Evolutionary conservation across 2,113 vertebrate species (phyloP).

Genomic region (Channa argus): DNA sequence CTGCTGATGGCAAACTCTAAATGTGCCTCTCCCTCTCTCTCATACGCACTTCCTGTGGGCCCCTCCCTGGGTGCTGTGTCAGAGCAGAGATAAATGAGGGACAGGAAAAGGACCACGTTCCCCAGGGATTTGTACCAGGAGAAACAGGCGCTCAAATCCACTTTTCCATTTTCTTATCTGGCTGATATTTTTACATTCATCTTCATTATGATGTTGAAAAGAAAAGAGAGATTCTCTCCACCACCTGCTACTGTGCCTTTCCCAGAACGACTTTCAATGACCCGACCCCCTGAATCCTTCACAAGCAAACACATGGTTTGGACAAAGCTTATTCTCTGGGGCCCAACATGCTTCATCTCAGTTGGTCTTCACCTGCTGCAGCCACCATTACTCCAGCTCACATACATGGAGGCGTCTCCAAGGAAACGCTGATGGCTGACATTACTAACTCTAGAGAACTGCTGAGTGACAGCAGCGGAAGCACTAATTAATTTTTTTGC

Average conservation of each 20-base stretch:
- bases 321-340: too few relatives aligned
- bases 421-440: too few relatives aligned
- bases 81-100: conserved; percentile 40
- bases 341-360: too few relatives aligned
- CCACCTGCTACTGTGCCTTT: background rate
- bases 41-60: conserved; percentile 26
- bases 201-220: background rate
- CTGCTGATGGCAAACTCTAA: conserved; percentile 34
- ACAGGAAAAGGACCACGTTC: conserved; percentile 33
- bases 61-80: conserved; percentile 1
- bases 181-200: conserved; percentile 11
- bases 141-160: background rate
- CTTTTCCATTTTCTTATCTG: conserved; percentile 12
- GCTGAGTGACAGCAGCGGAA: too few relatives aligned
- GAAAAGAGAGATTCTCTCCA: background rate
- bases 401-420: too few relatives aligned
- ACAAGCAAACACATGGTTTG: too few relatives aligned
- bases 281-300: background rate
- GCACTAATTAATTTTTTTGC: too few relatives aligned
- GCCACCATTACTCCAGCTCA: too few relatives aligned
- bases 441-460: too few relatives aligned
- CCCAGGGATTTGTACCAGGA: background rate
- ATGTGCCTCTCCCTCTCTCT: background rate
- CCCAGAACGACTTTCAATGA: conserved; percentile 6
- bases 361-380: too few relatives aligned